phyloP scores from a whole-genome alignment of 2,113 vertebrate species.

The Agelaius phoeniceus region DNA sequence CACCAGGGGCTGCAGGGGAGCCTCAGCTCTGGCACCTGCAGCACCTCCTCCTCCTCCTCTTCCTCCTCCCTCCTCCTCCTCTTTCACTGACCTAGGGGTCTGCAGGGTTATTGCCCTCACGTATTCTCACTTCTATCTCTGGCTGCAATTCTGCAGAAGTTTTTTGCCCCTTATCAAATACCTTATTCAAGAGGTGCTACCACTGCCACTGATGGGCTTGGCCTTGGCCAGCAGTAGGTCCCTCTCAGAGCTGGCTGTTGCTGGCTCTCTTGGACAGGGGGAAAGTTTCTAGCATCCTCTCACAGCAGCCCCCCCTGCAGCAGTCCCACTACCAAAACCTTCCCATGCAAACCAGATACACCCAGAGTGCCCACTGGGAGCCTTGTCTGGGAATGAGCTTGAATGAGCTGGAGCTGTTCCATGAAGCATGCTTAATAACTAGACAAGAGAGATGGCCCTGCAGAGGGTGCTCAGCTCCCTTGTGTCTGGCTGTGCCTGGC shows the following conservation, averaged over 20 bases:
- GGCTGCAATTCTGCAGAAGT: not conserved
- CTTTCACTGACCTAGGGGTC: not conserved
- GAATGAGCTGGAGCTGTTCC: not conserved
- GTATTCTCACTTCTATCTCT: not conserved
- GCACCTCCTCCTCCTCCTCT: not conserved
- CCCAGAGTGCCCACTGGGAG: not conserved
- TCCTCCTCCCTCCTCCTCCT: not conserved
- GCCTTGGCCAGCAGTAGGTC: not conserved
- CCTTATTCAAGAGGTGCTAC: not conserved
- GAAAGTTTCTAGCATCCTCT: not conserved
- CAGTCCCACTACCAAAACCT: not conserved
- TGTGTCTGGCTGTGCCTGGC: not conserved
- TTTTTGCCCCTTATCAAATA: not conserved
- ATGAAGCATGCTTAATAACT: not conserved
- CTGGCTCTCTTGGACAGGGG: rapidly evolving
- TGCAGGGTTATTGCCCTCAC: not conserved
- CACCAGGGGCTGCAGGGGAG: not conserved
- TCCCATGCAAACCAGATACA: not conserved
- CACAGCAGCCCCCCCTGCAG: not conserved
- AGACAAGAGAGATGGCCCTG: not conserved
- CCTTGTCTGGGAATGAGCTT: not conserved
- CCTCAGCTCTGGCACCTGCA: not conserved
- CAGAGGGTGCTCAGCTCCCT: not conserved
- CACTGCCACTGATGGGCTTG: too few relatives aligned
- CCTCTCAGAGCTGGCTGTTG: not conserved